These are phyloP conservation scores for Bombus huntii DNA, from an alignment of 1,140 invertebrate genomes.

Conservation along the genomic window DNA sequence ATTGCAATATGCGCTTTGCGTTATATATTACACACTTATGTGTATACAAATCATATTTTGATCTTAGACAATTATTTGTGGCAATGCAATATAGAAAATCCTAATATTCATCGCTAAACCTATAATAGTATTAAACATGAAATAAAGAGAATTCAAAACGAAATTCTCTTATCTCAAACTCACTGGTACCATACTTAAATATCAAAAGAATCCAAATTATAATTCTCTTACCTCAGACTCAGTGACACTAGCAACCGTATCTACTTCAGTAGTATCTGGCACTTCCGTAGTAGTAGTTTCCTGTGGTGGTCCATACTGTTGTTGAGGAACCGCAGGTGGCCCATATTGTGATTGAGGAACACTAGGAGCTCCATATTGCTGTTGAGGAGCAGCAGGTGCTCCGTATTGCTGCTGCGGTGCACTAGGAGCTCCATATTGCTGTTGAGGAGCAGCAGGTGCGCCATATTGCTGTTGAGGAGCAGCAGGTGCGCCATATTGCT, in stretches of 20 bases:
- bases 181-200: too few relatives aligned
- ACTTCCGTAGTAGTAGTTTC: conserved; percentile 70
- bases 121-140: too few relatives aligned
- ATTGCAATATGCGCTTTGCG: too few relatives aligned
- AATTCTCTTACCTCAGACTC: conserved; percentile 67
- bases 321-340: conserved; percentile 37
- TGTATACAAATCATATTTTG: too few relatives aligned
- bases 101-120: too few relatives aligned
- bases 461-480: conserved; percentile 59
- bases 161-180: too few relatives aligned
- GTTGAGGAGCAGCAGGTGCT: conserved; percentile 43
- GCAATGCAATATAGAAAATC: too few relatives aligned
- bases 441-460: conserved; percentile 45
- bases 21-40: too few relatives aligned
- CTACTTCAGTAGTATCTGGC: conserved; percentile 66
- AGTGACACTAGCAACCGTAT: conserved; percentile 69
- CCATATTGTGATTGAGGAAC: conserved; percentile 62
- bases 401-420: conserved; percentile 61
- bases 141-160: too few relatives aligned
- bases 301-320: conserved; percentile 54
- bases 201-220: background rate
- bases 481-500: conserved; percentile 63
- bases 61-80: too few relatives aligned
- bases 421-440: conserved; percentile 56
- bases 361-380: conserved; percentile 49